Evolutionary conservation across 2,797 vertebrate genomes (phyloP).

Genomic region (Echeneis naucrates): DNA sequence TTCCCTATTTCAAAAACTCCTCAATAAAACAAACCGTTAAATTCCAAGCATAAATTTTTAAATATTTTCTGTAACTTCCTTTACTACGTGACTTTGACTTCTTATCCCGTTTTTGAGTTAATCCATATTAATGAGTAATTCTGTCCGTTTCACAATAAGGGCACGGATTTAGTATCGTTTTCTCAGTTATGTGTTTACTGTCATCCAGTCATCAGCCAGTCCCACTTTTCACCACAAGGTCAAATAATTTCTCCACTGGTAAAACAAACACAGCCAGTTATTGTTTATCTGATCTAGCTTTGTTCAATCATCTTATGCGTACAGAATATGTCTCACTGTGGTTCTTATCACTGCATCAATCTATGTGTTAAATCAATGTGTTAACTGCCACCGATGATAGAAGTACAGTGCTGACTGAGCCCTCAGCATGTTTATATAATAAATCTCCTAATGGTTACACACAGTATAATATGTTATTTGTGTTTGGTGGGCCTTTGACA

Average conservation of each 20-base stretch:
- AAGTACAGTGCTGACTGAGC: slow-evolving; percentile 48
- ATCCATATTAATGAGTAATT: slow-evolving; percentile 1
- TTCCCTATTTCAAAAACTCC: no score
- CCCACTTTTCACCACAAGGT: slow-evolving; percentile 9
- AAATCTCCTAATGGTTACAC: slow-evolving; percentile 45
- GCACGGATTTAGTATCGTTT: background rate
- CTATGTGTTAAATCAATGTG: slow-evolving; percentile 27
- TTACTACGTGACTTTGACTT: background rate
- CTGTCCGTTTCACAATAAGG: background rate
- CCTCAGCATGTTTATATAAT: slow-evolving; percentile 55
- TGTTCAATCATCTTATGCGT: slow-evolving; percentile 39
- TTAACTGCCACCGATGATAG: slow-evolving; percentile 43
- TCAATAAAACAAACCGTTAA: no score
- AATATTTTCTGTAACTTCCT: background rate
- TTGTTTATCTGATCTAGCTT: slow-evolving; percentile 50
- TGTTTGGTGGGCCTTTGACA: slow-evolving; percentile 20
- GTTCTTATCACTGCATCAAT: slow-evolving; percentile 54
- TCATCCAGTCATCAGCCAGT: background rate
- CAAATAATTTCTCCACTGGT: slow-evolving; percentile 57
- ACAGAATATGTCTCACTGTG: slow-evolving; percentile 31
- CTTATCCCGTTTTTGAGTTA: background rate
- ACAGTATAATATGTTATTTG: slow-evolving; percentile 36
- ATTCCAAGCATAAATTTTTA: background rate
- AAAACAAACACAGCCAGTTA: slow-evolving; percentile 53
- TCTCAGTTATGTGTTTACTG: background rate